Evolutionary conservation across 1,140 invertebrate genomes (phyloP), one percentile per base, ranked within the genome.

Genomic region (Drosophila littoralis): DNA sequence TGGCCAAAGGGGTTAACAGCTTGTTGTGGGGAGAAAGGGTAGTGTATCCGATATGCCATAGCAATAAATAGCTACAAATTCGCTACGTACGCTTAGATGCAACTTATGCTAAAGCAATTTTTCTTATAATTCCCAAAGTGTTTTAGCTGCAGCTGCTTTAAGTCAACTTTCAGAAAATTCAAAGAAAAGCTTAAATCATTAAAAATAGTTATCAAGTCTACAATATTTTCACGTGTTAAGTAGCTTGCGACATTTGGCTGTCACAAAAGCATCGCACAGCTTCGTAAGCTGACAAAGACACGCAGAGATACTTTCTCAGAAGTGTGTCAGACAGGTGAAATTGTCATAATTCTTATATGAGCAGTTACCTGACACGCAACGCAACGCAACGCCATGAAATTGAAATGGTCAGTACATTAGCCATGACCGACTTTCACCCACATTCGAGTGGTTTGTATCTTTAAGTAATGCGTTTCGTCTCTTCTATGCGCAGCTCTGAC

Each of bases 321-420:
- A 59, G 46, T 73, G 32, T 73, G 70, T 73, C 70, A 72, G 35
- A n/a, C 63, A 46, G 51, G 70, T 73, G 70, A 73, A 73, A 73
- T 51, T 73, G 54, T 67, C 46, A 73, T 72, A 32, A 72, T 59
- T 72, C 54, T 66, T 66, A 22, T 13, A 51, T 50, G 59, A 64
- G 48, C 60, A 46, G 58, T 45, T 60, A 60, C 10, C 13, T 48
- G 58, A 48, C 42, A 12, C 17, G 36, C 32, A 28, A 12, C 17
- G 36, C 32, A 28, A 12, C 17, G 36, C 32, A 48, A 33, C 32
- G 50, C 50, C 50, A 54, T 36, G 22, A 40, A 33, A 38, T 17
- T 70, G 59, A 66, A 57, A 58, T 40, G 12, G 61, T 67, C 52
- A 50, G 51, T 58, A 63, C 54, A 58, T 72, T 58, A 67, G 33